These are phyloP conservation scores for Heliothis virescens DNA, from an alignment of 1,140 invertebrate species.

Conservation along the genomic window DNA sequence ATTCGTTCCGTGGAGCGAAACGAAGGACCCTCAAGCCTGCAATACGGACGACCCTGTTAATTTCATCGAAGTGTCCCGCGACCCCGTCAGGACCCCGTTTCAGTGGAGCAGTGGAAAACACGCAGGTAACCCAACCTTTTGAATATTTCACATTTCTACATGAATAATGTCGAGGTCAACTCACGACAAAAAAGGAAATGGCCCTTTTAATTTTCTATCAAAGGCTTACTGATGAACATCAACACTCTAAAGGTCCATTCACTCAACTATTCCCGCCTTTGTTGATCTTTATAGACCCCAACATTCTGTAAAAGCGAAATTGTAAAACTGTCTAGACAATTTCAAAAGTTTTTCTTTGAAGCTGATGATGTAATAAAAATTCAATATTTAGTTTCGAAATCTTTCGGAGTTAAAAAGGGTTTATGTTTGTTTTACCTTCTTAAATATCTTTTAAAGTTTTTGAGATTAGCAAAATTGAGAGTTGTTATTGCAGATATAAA, in stretches of 20 bases:
- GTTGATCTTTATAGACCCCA: neutral
- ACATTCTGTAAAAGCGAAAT: neutral
- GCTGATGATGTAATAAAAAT: neutral
- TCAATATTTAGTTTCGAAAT: constrained; percentile 1
- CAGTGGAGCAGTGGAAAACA: constrained; percentile 89
- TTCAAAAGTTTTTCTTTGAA: neutral
- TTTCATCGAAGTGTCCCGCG: constrained; percentile 87
- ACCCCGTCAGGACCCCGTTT: constrained; percentile 91
- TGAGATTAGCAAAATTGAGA: neutral
- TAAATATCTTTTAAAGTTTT: neutral
- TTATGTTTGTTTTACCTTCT: constrained; percentile 20
- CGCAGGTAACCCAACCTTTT: constrained; percentile 85
- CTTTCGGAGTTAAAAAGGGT: neutral
- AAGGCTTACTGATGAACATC: constrained; percentile 3
- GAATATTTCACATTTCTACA: constrained; percentile 44
- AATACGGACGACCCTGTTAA: constrained; percentile 80
- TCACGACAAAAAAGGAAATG: constrained; percentile 17
- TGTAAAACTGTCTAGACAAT: neutral
- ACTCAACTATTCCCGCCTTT: neutral
- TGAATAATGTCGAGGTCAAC: constrained; percentile 42
- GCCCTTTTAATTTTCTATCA: constrained; percentile 23
- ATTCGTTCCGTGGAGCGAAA: constrained; percentile 84
- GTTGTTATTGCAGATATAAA: neutral
- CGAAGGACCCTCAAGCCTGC: constrained; percentile 76
- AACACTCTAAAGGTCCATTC: constrained; percentile 16